Conservation (phyloP, 2,113 vertebrate species). For the Xiphophorus hellerii region DNA sequence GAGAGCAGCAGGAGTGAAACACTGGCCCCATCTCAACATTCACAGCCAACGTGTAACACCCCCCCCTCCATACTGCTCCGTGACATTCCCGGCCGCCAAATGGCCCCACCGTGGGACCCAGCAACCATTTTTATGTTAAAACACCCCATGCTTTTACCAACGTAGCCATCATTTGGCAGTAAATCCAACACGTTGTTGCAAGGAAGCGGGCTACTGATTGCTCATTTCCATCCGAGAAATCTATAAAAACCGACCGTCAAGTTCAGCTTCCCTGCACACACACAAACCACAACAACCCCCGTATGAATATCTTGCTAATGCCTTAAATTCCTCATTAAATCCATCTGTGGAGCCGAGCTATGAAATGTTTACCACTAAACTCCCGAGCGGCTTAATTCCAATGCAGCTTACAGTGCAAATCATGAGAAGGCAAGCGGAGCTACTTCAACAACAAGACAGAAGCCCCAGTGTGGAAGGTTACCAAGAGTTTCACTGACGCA, state of each 20-base stretch:
- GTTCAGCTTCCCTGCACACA: neutral
- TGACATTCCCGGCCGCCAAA: conserved; percentile 57
- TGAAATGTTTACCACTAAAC: conserved; percentile 39
- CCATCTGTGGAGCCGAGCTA: conserved; percentile 35
- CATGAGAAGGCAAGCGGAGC: conserved; percentile 39
- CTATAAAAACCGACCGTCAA: conserved; percentile 41
- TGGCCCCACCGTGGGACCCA: conserved; percentile 47
- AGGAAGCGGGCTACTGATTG: conserved; percentile 25
- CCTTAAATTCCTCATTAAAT: conserved; percentile 58
- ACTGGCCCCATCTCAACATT: conserved; percentile 80
- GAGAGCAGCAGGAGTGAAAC: conserved; percentile 68
- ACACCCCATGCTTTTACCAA: conserved; percentile 15
- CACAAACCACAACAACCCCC: conserved; percentile 50
- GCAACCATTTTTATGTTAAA: conserved; percentile 25
- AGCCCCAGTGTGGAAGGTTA: conserved; percentile 57
- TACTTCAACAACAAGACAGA: conserved; percentile 52
- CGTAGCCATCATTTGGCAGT: conserved; percentile 14
- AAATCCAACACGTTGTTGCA: conserved; percentile 33
- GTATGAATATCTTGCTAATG: conserved; percentile 53
- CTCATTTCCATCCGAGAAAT: conserved; percentile 44
- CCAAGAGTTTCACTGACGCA: conserved; percentile 56
- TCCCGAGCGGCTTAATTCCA: conserved; percentile 36
- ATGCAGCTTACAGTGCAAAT: conserved; percentile 47
- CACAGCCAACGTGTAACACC: conserved; percentile 79
- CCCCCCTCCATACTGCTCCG: conserved; percentile 43